Base-by-base conservation (phyloP, 2,888 invertebrate species). In the Dasysyrphus albostriatus region DNA sequence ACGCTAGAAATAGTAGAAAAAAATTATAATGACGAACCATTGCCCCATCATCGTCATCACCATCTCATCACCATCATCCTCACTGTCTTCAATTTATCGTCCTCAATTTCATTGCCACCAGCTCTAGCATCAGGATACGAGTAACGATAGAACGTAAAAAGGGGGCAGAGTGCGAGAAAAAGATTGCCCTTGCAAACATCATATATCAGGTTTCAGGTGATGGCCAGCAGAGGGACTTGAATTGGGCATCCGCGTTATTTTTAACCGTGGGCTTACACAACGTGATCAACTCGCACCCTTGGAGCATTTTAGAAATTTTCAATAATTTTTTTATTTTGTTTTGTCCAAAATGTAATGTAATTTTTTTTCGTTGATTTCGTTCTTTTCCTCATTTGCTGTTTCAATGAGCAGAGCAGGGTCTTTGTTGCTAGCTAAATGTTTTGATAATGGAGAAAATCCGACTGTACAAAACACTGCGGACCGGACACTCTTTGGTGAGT, bases 261-360 rank as follows among this genome's bases (percentile, higher is more conserved):
- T 34, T 74, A 19, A 42, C 47, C 75, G 32, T 51, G 51, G 63
- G 42, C 44, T 72, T 80, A 63, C 76, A 69, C 39, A 54, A 19
- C 72, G 65, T 72, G 80, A 75, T 75, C 69, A 39, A 69, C 74
- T 61, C 61, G 76, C 80, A 76, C 80, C 80, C 80, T 61, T 80
- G 72, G 70, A 76, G 80, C 80, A 84, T 80, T 84, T 80, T 80
- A 72, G 72, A 83, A 76, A 59, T 72, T 79, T 80, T 80, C 84
- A 59, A 83, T 73, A 83, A 83, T 78, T 78, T 78, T 78, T 78
- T 83, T 65, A 37, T 72, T 76, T 72, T 56, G 12, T 47, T 84
- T 70, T 75, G 7, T 51, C 19, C 0, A 63, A 56, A 47, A 16
- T 56, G 54, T 39, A 12, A n/a, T n/a, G 24, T 16, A 6, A n/a